These are phyloP conservation scores for Rallus limicola DNA, from an alignment of 2,113 vertebrate species.

Conservation along the genomic window DNA sequence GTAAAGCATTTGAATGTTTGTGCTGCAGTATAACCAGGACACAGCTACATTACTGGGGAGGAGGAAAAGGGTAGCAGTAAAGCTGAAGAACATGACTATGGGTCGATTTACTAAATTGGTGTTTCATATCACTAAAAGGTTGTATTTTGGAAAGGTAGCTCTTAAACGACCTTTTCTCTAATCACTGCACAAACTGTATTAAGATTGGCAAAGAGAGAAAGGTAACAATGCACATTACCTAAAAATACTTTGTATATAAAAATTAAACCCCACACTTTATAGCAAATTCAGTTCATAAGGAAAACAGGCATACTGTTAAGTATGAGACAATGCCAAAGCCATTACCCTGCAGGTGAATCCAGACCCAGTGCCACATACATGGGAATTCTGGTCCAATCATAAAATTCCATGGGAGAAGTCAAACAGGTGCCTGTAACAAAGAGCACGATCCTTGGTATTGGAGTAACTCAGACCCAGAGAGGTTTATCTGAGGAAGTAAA, in stretches of 20 bases:
- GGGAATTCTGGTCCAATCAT: background rate
- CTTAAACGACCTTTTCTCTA: background rate
- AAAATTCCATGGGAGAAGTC: background rate
- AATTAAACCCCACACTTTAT: background rate
- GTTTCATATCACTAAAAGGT: background rate
- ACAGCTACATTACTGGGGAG: background rate
- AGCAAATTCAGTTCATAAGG: background rate
- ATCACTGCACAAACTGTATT: background rate
- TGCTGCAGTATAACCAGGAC: background rate
- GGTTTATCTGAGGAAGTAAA: background rate
- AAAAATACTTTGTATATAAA: background rate
- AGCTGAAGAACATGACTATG: background rate
- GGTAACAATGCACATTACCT: background rate
- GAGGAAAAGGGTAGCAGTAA: background rate
- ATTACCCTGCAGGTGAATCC: background rate
- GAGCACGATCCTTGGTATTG: background rate
- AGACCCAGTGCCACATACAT: background rate
- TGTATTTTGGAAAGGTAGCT: background rate
- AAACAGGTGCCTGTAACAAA: background rate
- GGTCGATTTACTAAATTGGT: background rate
- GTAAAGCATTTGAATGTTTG: background rate
- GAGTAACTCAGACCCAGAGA: background rate
- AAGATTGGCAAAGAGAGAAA: background rate
- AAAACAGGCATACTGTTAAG: background rate
- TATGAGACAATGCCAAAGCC: background rate